Evolutionary conservation across 53 echinoderm and acorn worm species (phyloP), one percentile per base, ranked within the genome.

Genomic region (Echinarachnius parma): DNA sequence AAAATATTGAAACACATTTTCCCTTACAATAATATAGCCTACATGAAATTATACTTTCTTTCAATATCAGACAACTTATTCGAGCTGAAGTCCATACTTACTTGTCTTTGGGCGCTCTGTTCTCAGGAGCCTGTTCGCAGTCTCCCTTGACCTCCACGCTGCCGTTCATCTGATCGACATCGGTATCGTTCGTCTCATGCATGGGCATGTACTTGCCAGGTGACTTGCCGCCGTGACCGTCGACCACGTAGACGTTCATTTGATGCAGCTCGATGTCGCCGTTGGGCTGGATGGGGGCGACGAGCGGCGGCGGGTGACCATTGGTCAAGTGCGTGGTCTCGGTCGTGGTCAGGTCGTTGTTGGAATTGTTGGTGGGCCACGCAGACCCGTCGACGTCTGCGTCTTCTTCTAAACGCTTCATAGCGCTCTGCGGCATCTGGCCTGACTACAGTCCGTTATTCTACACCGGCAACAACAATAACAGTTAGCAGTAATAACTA

Each of bases 351-450:
- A 30, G 32, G 31, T 32, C 50, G 50, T 52, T 32, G 8, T 34
- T 31, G 3, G 46, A 29, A 1, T 49, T 30, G 1, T 20, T 68
- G 34, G 68, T 68, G 21, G 68, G 68, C 68, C 68, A 68, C 19
- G 68, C 68, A 3, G 68, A 31, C 10, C 53, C 68, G 21, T 68
- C 68, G 33, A 68, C 22, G 48, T 68, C 68, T 11, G 68, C 52
- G 20, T 68, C 50, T 2, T 9, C 50, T n/a, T 68, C 53, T 2
- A 68, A 34, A 4, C 9, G 32, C 52, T 68, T 68, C 11, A 48
- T 33, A 9, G 68, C 50, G 22, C 49, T 68, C 52, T 68, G 68
- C 10, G 68, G 68, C 68, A 68, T 68, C 45, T n/a, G n/a, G n/a
- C n/a, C n/a, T n/a, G n/a, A n/a, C n/a, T n/a, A n/a, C n/a, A n/a